Evolutionary conservation across 2,113 vertebrate species (phyloP).

Genomic region (Menura novaehollandiae): DNA sequence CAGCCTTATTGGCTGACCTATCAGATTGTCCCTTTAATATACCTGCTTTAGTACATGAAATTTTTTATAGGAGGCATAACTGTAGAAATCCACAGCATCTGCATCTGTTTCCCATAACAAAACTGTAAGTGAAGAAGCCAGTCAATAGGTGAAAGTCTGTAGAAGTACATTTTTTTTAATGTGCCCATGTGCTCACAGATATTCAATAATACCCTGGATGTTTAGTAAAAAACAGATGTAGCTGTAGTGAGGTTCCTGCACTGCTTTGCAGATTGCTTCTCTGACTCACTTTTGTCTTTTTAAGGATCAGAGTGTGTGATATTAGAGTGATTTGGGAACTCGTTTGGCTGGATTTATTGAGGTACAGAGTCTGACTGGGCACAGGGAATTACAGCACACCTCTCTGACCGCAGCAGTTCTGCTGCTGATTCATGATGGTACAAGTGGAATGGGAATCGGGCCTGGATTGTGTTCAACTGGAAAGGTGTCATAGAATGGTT

Average conservation of each 20-base stretch:
- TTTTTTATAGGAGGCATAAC: background rate
- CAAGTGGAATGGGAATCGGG: background rate
- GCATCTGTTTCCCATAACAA: background rate
- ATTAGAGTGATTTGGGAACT: background rate
- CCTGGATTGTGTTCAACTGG: background rate
- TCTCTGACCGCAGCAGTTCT: background rate
- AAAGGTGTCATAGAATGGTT: background rate
- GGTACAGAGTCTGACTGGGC: background rate
- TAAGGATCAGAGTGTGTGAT: background rate
- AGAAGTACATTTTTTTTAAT: background rate
- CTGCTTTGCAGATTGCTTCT: background rate
- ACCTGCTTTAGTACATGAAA: background rate
- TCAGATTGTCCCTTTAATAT: background rate
- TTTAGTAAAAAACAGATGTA: background rate
- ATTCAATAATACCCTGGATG: background rate
- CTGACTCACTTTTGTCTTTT: background rate
- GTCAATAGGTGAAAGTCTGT: background rate
- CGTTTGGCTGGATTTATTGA: background rate
- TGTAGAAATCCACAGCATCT: background rate
- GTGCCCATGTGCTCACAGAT: background rate
- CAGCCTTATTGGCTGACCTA: background rate
- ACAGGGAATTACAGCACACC: rapidly evolving
- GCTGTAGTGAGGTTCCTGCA: background rate
- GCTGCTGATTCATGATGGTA: background rate
- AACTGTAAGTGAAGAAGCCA: background rate